Conservation (phyloP, 2,113 vertebrate species). For the Mixornis gularis region DNA sequence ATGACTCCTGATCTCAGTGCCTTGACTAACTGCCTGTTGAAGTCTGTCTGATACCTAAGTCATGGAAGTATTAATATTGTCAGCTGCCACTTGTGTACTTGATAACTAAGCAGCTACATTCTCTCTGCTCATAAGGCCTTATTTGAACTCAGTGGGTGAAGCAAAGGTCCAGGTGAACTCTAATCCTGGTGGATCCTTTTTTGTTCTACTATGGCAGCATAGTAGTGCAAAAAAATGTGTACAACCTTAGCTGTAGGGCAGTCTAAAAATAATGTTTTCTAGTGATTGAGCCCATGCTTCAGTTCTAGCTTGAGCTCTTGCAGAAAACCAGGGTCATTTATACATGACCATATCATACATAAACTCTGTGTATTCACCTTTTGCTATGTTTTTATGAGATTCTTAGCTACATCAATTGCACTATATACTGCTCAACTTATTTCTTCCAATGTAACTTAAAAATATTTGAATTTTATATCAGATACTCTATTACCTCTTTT, state of each 20-base stretch:
- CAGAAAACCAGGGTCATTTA: background rate
- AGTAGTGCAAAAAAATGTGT: background rate
- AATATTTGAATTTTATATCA: background rate
- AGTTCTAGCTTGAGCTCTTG: background rate
- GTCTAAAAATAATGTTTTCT: background rate
- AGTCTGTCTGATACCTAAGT: background rate
- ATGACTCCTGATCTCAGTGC: background rate
- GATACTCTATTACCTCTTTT: slow-evolving; percentile 5
- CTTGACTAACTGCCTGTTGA: background rate
- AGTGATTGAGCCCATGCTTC: background rate
- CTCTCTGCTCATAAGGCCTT: background rate
- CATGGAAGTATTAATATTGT: background rate
- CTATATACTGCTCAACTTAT: background rate
- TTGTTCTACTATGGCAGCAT: background rate
- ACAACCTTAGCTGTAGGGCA: background rate
- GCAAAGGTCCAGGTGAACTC: background rate
- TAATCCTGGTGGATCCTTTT: background rate
- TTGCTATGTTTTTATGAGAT: background rate
- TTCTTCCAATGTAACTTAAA: background rate
- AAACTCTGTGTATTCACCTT: background rate
- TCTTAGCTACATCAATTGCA: background rate
- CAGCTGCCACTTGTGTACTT: background rate
- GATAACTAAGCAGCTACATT: background rate
- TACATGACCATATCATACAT: background rate
- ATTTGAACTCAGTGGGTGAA: background rate